These are phyloP conservation scores for Agrotis clavis DNA, from an alignment of 2,888 invertebrate genomes.

Conservation along the genomic window DNA sequence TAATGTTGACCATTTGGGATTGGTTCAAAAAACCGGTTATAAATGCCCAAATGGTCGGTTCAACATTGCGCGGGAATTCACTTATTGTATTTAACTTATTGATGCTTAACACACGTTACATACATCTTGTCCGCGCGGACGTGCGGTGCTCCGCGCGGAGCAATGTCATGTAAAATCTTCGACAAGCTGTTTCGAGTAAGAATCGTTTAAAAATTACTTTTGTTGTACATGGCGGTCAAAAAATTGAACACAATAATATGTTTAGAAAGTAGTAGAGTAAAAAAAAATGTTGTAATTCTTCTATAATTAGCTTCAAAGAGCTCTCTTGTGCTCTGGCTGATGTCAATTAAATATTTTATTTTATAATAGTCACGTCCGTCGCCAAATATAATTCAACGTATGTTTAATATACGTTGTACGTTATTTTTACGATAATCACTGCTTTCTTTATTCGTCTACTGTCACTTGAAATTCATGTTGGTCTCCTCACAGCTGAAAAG, in stretches of 20 bases:
- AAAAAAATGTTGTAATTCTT: constrained; percentile 30
- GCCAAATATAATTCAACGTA: constrained; percentile 35
- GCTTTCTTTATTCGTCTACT: constrained; percentile 34
- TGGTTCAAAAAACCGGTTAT: too few species aligned
- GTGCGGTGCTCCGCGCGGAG: too few species aligned
- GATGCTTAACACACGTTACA: too few species aligned
- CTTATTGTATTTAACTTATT: too few species aligned
- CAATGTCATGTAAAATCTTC: too few species aligned
- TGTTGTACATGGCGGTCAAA: constrained; percentile 44
- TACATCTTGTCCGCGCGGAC: too few species aligned
- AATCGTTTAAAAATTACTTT: neutral
- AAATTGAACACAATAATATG: constrained; percentile 46
- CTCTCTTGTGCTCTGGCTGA: constrained; percentile 34
- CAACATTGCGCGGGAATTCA: too few species aligned
- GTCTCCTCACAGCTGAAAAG: constrained; percentile 57
- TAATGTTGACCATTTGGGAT: too few species aligned
- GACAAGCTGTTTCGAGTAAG: too few species aligned
- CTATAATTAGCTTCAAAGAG: constrained; percentile 43
- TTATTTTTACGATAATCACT: constrained; percentile 59
- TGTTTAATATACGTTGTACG: constrained; percentile 48
- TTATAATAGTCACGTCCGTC: constrained; percentile 37
- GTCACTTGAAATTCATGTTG: constrained; percentile 51
- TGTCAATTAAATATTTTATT: constrained; percentile 29
- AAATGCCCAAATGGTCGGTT: too few species aligned
- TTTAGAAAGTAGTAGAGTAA: constrained; percentile 35